phyloP scores from a whole-genome alignment of 2,888 invertebrate species.

The Polietes domitor region DNA sequence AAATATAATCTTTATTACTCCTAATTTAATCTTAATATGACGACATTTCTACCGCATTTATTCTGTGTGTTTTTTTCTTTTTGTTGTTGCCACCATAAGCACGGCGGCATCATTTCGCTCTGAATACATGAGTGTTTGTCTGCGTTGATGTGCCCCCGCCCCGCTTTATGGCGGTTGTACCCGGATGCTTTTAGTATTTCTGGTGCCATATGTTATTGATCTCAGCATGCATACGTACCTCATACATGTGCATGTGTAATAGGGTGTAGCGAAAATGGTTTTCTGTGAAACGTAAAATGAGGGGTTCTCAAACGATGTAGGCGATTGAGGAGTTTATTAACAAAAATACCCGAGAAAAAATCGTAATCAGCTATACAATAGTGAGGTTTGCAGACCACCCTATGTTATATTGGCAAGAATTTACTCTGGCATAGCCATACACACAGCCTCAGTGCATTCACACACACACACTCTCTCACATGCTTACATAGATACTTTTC shows the following conservation, averaged over 20 bases:
- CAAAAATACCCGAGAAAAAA: no score
- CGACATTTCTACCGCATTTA: slow-evolving; percentile 29
- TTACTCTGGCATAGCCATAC: background rate
- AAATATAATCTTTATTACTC: background rate
- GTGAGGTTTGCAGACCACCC: no score
- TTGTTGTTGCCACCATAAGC: background rate
- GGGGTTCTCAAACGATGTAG: no score
- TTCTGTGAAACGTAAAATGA: no score
- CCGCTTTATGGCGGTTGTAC: slow-evolving; percentile 2
- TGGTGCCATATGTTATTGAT: slow-evolving; percentile 58
- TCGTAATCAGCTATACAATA: no score
- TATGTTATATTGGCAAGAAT: slow-evolving; percentile 3
- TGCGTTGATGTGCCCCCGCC: background rate
- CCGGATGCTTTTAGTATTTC: slow-evolving; percentile 8
- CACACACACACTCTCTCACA: no score
- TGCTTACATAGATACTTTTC: no score
- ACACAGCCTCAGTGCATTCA: background rate
- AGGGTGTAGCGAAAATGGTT: no score
- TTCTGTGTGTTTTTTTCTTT: background rate
- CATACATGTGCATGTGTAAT: no score
- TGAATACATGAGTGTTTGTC: slow-evolving; percentile 1
- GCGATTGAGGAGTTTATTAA: no score
- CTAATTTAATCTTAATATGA: slow-evolving; percentile 42
- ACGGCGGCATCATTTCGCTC: slow-evolving; percentile 32
- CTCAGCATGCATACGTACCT: slow-evolving; percentile 37